Base-by-base conservation (phyloP, 2,888 invertebrate species). In the Marronus borbonicus region DNA sequence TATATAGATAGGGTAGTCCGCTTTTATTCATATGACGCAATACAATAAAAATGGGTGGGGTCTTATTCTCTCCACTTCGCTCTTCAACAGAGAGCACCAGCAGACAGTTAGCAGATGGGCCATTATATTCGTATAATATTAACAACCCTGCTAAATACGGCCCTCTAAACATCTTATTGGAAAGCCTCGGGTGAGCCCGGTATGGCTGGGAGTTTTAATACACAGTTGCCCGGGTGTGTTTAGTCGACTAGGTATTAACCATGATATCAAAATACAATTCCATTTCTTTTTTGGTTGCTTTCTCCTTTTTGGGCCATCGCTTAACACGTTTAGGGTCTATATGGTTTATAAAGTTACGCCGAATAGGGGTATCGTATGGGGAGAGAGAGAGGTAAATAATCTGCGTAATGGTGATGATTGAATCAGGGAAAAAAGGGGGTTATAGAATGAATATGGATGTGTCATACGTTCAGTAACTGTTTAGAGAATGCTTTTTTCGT, bases 21-120 rank as follows among this genome's bases (percentile, higher is more conserved):
- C 17, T 44, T 68, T 66, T 77, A 72, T 78, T 78, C 72, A 78
- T 66, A 31, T 64, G 62, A 76, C 62, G 70, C 44, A 50, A 72
- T 66, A 72, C 60, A 76, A 79, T 66, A 76, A 70, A 70, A 55
- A 72, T 69, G 80, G 78, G 78, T 31, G 78, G 78, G 70, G 78
- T 64, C 70, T 44, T 1, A 8, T 44, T 8, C 44, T 77, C 44
- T 2, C 31, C 31, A 36, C 31, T 36, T 36, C 31, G 55, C 55
- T 58, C 8, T 58, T 17, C n/a, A 31, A 12, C 44, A 12, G 12
- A 20, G 64, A 64, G 62, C 64, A 64, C 31, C 66, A 12, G 66
- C 74, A 77, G 80, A 80, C 79, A 78, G 76, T 66, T 74, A 80
- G 79, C 80, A 80, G 80, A 80, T 80, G 80, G 79, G 77, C 79